Base-by-base conservation (phyloP, 2,797 vertebrate species). In the Holocentrus rufus region DNA sequence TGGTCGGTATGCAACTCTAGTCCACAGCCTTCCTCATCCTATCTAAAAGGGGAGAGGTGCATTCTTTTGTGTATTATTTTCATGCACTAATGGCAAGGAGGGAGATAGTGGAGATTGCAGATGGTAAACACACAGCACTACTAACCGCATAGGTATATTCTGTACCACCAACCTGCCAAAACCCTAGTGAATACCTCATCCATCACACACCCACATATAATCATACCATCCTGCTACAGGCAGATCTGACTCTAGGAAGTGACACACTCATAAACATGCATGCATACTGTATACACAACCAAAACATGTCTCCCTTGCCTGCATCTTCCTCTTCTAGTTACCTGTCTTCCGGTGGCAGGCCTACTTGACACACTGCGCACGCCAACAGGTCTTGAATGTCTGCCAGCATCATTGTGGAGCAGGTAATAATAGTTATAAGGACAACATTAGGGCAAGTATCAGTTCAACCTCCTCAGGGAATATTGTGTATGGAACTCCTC, bases 1-100 rank as follows among this genome's bases (percentile, higher is more conserved):
- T 46, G 14, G 61, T 70, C 2, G 74, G 88, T 88, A 90, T 89
- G 86, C 82, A 75, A 82, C 74, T 76, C 50, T 67, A 84, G 74
- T 74, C 64, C 58, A 42, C 62, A 54, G 56, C 74, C 64, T 49
- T 52, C 72, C 79, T 82, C 63, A 77, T 82, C 64, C 68, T 73
- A 77, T 80, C 58, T 58, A 31, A 80, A 85, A 53, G 72, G 56
- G 85, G 59, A 77, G 74, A 77, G 69, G 68, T 79, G 76, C 87
- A 84, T 81, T 87, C 84, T 60, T 87, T 58, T 68, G 65, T 70
- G 74, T 66, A 73, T 88, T 81, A 81, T 69, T 85, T 77, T 76
- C 76, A 81, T 36, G 62, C 68, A 66, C 79, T 82, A 73, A 44
- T 18, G 9, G 36, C 30, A 31, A 22, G 52, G 55, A 55, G 6